Evolutionary conservation across 1,140 invertebrate genomes (phyloP), one percentile per base, ranked within the genome.

Genomic region (Nasonia longicornis): DNA sequence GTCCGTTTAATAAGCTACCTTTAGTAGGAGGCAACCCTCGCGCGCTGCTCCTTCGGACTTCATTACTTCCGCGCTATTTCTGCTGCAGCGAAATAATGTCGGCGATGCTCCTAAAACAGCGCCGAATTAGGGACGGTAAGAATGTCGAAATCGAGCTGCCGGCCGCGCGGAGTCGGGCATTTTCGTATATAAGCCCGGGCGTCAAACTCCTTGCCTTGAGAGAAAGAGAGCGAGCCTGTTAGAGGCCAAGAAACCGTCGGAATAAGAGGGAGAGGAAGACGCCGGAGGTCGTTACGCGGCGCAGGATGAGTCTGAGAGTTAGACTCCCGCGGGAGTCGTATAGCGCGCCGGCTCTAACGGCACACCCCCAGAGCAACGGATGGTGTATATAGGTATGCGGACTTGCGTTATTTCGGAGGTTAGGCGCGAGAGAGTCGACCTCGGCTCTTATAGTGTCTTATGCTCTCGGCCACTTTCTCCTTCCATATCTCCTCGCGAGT

Each of bases 301-400:
- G 20, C 85, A 85, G 84, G 86, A 89, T 87, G 88, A 89, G 87
- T 86, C 87, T 84, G 87, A 89, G 88, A 88, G 89, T 89, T 88
- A 82, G 83, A 83, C 77, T 88, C 89, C 86, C 89, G 35, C 48
- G 87, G 88, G 89, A 88, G 87, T 83, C 87, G 86, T 89, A 85
- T 14, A 67, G 52, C 48, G 10, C 7, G 22, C 85, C 82, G 84
- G 70, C 80, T 85, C 85, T 88, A 89, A 89, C 87, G 86, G 86
- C 85, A 88, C 87, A 20, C 29, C 88, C 87, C 82, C 82, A 87
- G 87, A 87, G 83, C 86, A 85, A 85, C 70, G 63, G 16, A 70
- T 58, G 16, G 20, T n/a, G 16, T n/a, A 58, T n/a, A 58, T 58
- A 58, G 12, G 0, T 45, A 45, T 52, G 87, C 86, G 87, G 83